These are phyloP conservation scores for Euwallacea similis DNA, from an alignment of 1,140 invertebrate genomes.

Conservation along the genomic window DNA sequence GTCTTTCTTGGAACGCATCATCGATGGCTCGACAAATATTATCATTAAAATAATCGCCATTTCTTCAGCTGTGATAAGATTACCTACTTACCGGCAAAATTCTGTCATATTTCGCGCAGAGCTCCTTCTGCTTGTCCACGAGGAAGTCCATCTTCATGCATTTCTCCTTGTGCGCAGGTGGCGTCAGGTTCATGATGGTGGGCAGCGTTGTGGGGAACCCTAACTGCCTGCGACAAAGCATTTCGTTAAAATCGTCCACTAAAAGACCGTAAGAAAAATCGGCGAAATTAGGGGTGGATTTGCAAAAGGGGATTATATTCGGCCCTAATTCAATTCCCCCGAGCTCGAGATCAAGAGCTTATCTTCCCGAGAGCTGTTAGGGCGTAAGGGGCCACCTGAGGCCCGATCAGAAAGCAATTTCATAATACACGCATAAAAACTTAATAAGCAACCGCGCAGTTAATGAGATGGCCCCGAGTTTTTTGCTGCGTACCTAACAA, in stretches of 20 bases:
- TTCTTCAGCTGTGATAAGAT: too few species aligned
- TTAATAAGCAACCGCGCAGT: too few species aligned
- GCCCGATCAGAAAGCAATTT: conserved; percentile 45
- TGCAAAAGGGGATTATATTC: not conserved
- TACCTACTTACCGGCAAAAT: conserved; percentile 52
- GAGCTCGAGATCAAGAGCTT: too few species aligned
- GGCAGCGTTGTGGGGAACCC: conserved; percentile 45
- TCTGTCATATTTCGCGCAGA: conserved; percentile 59
- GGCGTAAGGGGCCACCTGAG: conserved; percentile 44
- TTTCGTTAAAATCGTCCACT: not conserved
- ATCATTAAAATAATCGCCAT: too few species aligned
- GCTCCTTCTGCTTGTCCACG: conserved; percentile 60
- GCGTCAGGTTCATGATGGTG: conserved; percentile 47
- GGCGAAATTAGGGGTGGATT: too few species aligned
- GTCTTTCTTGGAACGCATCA: not conserved
- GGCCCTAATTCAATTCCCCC: not conserved
- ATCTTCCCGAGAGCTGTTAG: conserved; percentile 40
- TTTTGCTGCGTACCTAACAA: too few species aligned
- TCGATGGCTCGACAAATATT: too few species aligned
- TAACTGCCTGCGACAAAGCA: conserved; percentile 50
- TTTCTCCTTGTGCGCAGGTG: conserved; percentile 58
- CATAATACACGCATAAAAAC: conserved; percentile 8
- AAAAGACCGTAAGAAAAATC: too few species aligned
- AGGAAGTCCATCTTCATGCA: conserved; percentile 62
- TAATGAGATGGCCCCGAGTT: too few species aligned